Evolutionary conservation across 2,797 vertebrate species (phyloP), one percentile per base, ranked within the genome.

Genomic region (Oreochromis grahami): DNA sequence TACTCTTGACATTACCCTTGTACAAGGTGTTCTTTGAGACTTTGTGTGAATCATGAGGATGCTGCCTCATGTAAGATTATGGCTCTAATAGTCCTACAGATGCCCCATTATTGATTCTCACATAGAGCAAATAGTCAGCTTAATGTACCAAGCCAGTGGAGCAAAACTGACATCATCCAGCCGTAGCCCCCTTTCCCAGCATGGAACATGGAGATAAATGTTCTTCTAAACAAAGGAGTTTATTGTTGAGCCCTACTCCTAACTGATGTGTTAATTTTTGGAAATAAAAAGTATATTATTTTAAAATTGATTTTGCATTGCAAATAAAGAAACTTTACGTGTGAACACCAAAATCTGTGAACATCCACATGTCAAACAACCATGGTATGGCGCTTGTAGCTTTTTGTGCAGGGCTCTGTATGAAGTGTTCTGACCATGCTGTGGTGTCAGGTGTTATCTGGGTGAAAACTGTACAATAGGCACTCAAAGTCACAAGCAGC

Each of bases 61-160:
- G 87, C 86, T 90, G 92, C 89, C 85, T 94, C 81, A 34, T 93
- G 92, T 94, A 92, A 92, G 92, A 94, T 94, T 92, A 93, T 80
- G 85, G 79, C 89, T 93, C 88, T 95, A 93, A 95, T 94, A 93
- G 94, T 87, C 88, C 92, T 86, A 86, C 91, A 94, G 92, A 90
- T 93, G 91, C 90, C 86, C 91, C 80, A 89, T 90, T 95, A 95
- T 95, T 94, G 94, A 95, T 96, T 95, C 88, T 91, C 84, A 89
- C 91, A 93, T 88, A 78, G 84, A 93, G 81, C 87, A 91, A 91
- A 91, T 84, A 94, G 89, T 92, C 88, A 82, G 84, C 88, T 90
- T 94, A 92, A 94, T 95, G 92, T 91, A 90, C 85, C 81, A 87
- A 94, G 84, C 86, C 90, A 93, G 85, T 90, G 88, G 88, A 95